Evolutionary conservation across 2,113 vertebrate genomes (phyloP).

Genomic region (Corythoichthys intestinalis): DNA sequence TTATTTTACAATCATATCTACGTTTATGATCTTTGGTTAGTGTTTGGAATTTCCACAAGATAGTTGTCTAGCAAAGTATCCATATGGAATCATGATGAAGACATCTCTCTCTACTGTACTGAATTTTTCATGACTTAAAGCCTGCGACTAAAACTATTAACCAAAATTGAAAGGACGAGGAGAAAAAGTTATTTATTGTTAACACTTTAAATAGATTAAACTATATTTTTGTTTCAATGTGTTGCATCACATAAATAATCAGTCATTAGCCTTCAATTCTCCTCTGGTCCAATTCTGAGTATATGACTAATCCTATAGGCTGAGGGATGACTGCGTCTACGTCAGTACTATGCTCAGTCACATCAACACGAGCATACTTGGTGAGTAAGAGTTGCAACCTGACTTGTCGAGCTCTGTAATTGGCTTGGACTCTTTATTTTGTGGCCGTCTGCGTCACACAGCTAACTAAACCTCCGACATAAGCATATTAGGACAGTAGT

Average conservation of each 20-base stretch:
- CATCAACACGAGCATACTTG: background rate
- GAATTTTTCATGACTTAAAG: too few relatives aligned
- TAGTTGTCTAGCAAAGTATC: background rate
- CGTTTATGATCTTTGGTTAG: background rate
- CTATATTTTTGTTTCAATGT: too few relatives aligned
- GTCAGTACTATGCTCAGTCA: slow-evolving; percentile 12
- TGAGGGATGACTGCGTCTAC: slow-evolving; percentile 6
- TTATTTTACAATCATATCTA: background rate
- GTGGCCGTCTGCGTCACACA: slow-evolving; percentile 52
- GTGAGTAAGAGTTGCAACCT: slow-evolving; percentile 16
- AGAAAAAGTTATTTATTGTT: too few relatives aligned
- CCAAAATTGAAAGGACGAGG: too few relatives aligned
- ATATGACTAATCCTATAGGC: slow-evolving; percentile 14
- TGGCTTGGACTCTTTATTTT: slow-evolving; percentile 58
- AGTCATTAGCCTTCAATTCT: background rate
- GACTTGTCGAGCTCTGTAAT: slow-evolving; percentile 46
- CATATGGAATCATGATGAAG: too few relatives aligned
- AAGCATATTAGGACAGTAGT: slow-evolving; percentile 58
- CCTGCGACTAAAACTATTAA: too few relatives aligned
- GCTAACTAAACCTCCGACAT: slow-evolving; percentile 58
- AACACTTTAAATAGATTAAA: too few relatives aligned
- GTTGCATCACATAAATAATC: background rate
- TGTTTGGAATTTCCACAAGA: background rate
- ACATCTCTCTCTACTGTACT: too few relatives aligned
- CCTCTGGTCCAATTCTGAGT: background rate